Evolutionary conservation across 2,113 vertebrate genomes (phyloP).

Genomic region (Podarcis cretensis): DNA sequence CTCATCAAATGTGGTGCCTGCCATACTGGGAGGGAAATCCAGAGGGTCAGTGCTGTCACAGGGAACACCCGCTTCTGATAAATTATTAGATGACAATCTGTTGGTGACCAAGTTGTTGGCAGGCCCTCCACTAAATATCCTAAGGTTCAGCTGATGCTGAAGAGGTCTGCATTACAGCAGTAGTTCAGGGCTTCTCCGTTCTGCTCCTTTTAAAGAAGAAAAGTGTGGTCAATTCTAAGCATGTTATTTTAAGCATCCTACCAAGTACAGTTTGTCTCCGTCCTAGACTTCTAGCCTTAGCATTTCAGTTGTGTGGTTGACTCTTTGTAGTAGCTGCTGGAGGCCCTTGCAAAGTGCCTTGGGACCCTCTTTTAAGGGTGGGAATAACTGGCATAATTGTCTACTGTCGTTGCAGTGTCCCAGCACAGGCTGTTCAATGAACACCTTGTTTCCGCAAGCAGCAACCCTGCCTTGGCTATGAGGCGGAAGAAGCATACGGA

Average conservation of each 20-base stretch:
- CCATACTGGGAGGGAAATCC: too few relatives aligned
- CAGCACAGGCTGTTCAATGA: conserved; percentile 97
- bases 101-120: too few relatives aligned
- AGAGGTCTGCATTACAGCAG: too few relatives aligned
- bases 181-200: not conserved
- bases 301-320: not conserved
- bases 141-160: too few relatives aligned
- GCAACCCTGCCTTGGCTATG: conserved; percentile 92
- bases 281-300: not conserved
- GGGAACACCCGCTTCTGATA: too few relatives aligned
- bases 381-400: not conserved
- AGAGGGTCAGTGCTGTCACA: too few relatives aligned
- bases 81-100: too few relatives aligned
- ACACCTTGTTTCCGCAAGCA: conserved; percentile 94
- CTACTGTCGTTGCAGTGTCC: conserved; percentile 77
- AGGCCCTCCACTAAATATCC: too few relatives aligned
- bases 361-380: not conserved
- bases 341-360: not conserved
- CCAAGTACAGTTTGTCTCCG: too few relatives aligned
- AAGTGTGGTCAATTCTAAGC: not conserved
- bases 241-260: not conserved
- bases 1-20: too few relatives aligned
- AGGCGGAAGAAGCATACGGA: conserved; percentile 96
- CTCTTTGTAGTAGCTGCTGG: not conserved
- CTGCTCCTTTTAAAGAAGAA: not conserved